A percentile compares a stretch with the other conserved stretches of the same genome.
Evolutionary conservation across 2,888 invertebrate species (phyloP).

Genomic region (Strigamia maritima): DNA sequence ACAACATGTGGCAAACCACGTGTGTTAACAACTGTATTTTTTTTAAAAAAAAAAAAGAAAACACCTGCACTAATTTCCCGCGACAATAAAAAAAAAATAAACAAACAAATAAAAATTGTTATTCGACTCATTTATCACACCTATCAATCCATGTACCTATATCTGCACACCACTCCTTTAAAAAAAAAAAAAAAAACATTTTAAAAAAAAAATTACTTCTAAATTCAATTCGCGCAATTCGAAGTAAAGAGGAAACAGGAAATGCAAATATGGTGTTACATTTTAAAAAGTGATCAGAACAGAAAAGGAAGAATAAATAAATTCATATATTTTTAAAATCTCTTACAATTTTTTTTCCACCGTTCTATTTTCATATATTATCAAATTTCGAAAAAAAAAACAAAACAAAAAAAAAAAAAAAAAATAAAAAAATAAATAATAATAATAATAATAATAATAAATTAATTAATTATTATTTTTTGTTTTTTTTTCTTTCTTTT

Average conservation of each 20-base stretch:
- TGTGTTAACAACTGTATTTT: not conserved
- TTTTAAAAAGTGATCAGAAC: not conserved
- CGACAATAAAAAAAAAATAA: too few species aligned
- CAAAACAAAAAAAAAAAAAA: not conserved
- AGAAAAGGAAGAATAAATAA: not conserved
- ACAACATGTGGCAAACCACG: slow-evolving; percentile 28
- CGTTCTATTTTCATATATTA: not conserved
- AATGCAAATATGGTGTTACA: not conserved
- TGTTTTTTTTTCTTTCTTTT: too few species aligned
- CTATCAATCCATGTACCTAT: too few species aligned
- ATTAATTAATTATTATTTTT: too few species aligned
- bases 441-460: too few species aligned
- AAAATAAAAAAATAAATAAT: not conserved
- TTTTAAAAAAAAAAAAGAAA: not conserved
- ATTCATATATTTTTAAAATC: not conserved
- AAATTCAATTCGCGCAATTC: too few species aligned
- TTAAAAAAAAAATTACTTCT: too few species aligned
- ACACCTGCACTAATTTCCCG: not conserved
- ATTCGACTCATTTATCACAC: too few species aligned
- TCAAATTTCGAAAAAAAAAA: too few species aligned
- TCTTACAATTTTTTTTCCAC: not conserved
- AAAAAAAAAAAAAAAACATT: too few species aligned
- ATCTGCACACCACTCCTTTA: too few species aligned
- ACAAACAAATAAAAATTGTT: too few species aligned
- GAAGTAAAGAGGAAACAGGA: not conserved